phyloP scores from a whole-genome alignment of 2,113 vertebrate genomes.

The Harpagus bidentatus region DNA sequence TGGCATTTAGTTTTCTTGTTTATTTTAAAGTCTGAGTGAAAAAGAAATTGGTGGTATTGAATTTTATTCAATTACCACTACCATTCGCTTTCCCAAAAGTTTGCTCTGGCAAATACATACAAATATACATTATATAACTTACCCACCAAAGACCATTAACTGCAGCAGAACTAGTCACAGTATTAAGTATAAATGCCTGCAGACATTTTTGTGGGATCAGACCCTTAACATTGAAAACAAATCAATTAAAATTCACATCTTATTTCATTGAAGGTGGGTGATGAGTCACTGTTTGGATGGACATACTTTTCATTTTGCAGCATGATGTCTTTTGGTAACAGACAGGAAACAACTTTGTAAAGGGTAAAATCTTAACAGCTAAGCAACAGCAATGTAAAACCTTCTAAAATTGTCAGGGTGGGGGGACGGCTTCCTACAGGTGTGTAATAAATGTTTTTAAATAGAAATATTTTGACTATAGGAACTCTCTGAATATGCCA shows the following conservation, averaged over 20 bases:
- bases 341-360: not conserved
- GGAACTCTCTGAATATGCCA: not conserved
- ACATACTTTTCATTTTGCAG: not conserved
- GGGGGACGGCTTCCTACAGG: not conserved
- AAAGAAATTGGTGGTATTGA: not conserved
- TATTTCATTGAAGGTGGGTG: not conserved
- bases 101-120: not conserved
- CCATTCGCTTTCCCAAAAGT: not conserved
- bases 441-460: not conserved
- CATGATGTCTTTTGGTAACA: not conserved
- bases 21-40: not conserved
- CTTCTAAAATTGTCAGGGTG: fast-evolving
- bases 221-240: not conserved
- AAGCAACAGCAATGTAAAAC: not conserved
- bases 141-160: not conserved
- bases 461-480: not conserved
- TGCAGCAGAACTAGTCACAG: not conserved
- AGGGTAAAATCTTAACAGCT: not conserved
- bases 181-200: not conserved
- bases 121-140: not conserved
- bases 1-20: not conserved
- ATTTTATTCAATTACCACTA: not conserved
- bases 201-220: not conserved
- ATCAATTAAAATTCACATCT: not conserved
- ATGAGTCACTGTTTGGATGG: not conserved